Base-by-base conservation (phyloP, 2,888 invertebrate species). In the Calephelis perditalis region DNA sequence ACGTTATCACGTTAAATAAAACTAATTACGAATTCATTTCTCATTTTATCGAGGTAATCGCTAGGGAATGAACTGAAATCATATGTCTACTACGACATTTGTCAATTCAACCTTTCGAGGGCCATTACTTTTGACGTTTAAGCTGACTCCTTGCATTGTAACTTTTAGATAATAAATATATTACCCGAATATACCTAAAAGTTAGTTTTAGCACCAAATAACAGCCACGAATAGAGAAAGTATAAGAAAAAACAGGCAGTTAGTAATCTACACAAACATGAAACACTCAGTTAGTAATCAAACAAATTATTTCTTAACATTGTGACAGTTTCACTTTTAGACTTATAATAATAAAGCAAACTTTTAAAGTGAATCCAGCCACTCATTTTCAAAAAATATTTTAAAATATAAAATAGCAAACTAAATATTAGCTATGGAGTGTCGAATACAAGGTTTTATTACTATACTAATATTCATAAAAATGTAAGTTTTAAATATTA, bases 201-300 rank as follows among this genome's bases (percentile, higher is more conserved):
- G 74, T 73, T 73, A 75, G 70, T 70, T 66, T 73, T 86, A 88
- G 88, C 86, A 87, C 87, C 88, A 74, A 76, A 75, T 77, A 76
- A 82, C 83, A 77, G 78, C 84, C 75, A 75, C 73, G 69, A 76
- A 72, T 74, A 73, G 73, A 68, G 69, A 74, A 70, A 73, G 67
- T 70, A 66, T 69, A 75, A 67, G 71, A 72, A 67, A 72, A 73
- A 73, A 68, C 79, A 82, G 80, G 84, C 82, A 75, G 84, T 87
- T 87, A 88, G 87, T 88, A 58, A 57, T 45, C 43, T 59, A 59
- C 60, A 62, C 61, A 56, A 64, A 58, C 58, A 60, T 57, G 47
- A 63, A 62, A 66, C 61, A 59, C 61, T 63, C 62, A 66, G 58
- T 54, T 54, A 54, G 52, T 54, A 65, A 57, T 57, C 47, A 62